phyloP scores from a whole-genome alignment of 2,888 invertebrate species.

The Heliconius aoede region DNA sequence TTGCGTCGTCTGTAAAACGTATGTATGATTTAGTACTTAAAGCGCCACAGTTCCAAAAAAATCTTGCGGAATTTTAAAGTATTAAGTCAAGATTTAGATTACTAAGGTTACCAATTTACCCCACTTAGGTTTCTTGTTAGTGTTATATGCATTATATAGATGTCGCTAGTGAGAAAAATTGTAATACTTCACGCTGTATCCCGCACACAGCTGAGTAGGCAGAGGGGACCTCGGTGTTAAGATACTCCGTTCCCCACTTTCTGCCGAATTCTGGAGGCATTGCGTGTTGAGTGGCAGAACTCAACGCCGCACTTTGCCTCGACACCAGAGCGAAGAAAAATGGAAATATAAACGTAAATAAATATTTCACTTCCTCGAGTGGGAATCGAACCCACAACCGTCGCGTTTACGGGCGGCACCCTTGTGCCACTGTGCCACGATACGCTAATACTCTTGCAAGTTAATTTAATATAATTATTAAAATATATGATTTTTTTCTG shows the following conservation, averaged over 20 bases:
- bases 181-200: neutral
- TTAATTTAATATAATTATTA: too few relatives aligned
- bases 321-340: too few relatives aligned
- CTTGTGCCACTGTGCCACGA: too few relatives aligned
- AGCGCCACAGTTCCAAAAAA: neutral
- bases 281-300: too few relatives aligned
- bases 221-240: too few relatives aligned
- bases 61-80: neutral
- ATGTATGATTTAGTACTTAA: neutral
- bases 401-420: neutral
- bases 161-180: constrained; percentile 8
- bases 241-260: too few relatives aligned
- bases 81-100: neutral
- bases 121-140: neutral
- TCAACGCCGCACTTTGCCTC: neutral
- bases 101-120: neutral
- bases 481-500: too few relatives aligned
- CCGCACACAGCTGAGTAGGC: neutral
- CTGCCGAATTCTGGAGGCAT: too few relatives aligned
- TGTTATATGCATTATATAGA: neutral
- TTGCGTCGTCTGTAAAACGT: neutral
- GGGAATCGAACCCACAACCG: neutral
- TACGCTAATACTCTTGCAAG: too few relatives aligned
- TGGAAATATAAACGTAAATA: too few relatives aligned
- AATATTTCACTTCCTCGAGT: too few relatives aligned